Conservation (phyloP, 1,140 invertebrate species). For the Onthophagus taurus region DNA sequence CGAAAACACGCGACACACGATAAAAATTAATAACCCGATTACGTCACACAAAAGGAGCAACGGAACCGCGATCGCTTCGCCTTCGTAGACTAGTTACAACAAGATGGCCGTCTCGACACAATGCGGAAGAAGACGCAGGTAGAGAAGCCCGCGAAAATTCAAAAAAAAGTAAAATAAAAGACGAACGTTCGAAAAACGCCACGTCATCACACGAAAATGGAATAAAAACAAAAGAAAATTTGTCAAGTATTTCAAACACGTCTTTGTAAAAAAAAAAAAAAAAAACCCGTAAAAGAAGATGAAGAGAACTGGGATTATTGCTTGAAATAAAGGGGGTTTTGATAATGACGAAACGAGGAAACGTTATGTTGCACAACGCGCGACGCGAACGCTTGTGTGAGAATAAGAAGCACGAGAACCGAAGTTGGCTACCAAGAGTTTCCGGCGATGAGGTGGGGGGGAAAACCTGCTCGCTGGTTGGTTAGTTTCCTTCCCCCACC, state of each 20-base stretch:
- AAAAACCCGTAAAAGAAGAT: no score
- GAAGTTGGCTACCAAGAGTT: slow-evolving; percentile 4
- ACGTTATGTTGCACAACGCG: not conserved
- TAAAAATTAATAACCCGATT: no score
- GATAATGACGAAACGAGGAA: slow-evolving; percentile 5
- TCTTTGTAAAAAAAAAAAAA: no score
- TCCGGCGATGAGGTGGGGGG: slow-evolving; percentile 8
- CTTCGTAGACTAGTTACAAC: slow-evolving; percentile 12
- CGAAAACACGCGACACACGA: no score
- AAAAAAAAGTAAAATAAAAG: no score
- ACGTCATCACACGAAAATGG: slow-evolving; percentile 12
- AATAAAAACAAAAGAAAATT: slow-evolving; percentile 9
- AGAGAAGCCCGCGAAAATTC: no score
- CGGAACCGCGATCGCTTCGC: slow-evolving; percentile 8
- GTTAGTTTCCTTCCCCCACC: slow-evolving; percentile 10
- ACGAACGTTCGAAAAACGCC: slow-evolving; percentile 24
- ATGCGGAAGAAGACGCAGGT: no score
- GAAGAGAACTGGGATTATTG: no score
- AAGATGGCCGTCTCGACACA: slow-evolving; percentile 24
- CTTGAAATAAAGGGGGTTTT: no score
- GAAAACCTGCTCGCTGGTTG: slow-evolving; percentile 12
- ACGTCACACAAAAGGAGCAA: slow-evolving; percentile 6
- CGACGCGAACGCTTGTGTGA: slow-evolving; percentile 8
- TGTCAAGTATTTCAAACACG: not conserved
- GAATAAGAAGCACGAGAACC: slow-evolving; percentile 14